Evolutionary conservation across 2,888 invertebrate genomes (phyloP).

Genomic region (Andrena chrysosceles): DNA sequence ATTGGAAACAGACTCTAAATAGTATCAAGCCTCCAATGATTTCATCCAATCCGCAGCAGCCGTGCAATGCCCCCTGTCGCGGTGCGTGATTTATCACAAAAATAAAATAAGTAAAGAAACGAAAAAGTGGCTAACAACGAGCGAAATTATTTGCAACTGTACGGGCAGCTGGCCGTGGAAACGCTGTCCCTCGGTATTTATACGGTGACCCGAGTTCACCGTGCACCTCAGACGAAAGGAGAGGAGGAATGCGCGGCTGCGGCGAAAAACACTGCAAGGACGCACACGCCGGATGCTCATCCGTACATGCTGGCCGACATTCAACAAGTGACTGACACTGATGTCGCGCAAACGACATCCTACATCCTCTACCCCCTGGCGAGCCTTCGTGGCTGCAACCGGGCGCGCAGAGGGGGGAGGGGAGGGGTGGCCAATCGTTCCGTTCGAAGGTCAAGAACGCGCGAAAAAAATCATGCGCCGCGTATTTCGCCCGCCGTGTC

Average conservation of each 20-base stretch:
- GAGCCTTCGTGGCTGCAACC: slow-evolving; percentile 30
- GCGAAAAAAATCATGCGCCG: slow-evolving; percentile 26
- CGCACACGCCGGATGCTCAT: slow-evolving; percentile 68
- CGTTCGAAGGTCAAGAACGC: slow-evolving; percentile 63
- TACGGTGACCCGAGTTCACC: slow-evolving; percentile 43
- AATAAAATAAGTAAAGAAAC: not conserved
- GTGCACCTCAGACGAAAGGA: slow-evolving; percentile 40
- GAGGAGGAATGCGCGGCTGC: slow-evolving; percentile 62
- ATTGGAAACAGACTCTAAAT: too few relatives aligned
- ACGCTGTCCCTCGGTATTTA: slow-evolving; percentile 44
- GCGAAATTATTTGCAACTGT: not conserved
- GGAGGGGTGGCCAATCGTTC: slow-evolving; percentile 39
- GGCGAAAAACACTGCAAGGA: slow-evolving; percentile 67
- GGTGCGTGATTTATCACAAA: not conserved
- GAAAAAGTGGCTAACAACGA: not conserved
- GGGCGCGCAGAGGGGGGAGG: not conserved
- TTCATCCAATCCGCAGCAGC: too few relatives aligned
- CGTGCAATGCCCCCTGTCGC: too few relatives aligned
- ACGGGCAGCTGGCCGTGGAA: not conserved
- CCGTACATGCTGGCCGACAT: slow-evolving; percentile 71
- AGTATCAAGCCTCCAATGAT: too few relatives aligned
- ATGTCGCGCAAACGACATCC: slow-evolving; percentile 70
- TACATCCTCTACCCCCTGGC: slow-evolving; percentile 59
- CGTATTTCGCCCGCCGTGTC: slow-evolving; percentile 17
- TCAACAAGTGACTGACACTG: slow-evolving; percentile 79